Evolutionary conservation across 2,888 invertebrate genomes (phyloP).

Genomic region (Epirrita christyi): DNA sequence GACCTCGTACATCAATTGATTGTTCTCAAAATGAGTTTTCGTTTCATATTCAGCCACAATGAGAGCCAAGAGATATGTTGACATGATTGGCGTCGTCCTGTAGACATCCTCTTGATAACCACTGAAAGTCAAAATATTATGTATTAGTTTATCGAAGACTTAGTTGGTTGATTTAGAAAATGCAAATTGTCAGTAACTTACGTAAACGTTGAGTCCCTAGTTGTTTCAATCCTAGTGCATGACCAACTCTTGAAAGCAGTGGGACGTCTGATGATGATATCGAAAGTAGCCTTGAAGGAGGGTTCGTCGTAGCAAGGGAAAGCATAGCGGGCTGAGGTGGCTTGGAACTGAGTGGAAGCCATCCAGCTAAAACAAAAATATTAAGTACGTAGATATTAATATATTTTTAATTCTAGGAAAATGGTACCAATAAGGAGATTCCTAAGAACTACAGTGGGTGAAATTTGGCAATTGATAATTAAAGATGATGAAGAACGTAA

Average conservation of each 20-base stretch:
- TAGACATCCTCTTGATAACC: conserved; percentile 62
- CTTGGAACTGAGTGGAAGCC: conserved; percentile 89
- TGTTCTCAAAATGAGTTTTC: conserved; percentile 23
- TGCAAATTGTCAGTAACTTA: conserved; percentile 44
- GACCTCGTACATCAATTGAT: conserved; percentile 61
- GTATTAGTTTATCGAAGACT: neutral
- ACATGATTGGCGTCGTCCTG: conserved; percentile 78
- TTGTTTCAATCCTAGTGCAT: conserved; percentile 83
- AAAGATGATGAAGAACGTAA: too few relatives aligned
- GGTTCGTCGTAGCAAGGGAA: conserved; percentile 95
- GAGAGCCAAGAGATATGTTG: conserved; percentile 89
- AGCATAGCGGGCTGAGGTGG: conserved; percentile 87
- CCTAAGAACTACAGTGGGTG: too few relatives aligned
- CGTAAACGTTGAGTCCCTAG: conserved; percentile 35
- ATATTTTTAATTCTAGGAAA: too few relatives aligned
- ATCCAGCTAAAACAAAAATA: conserved; percentile 70
- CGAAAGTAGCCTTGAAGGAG: conserved; percentile 91
- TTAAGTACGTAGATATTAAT: too few relatives aligned
- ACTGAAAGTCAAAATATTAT: conserved; percentile 43
- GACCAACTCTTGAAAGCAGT: conserved; percentile 75
- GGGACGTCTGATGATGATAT: conserved; percentile 86
- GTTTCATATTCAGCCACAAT: conserved; percentile 86
- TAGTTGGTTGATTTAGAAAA: neutral
- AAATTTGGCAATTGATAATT: too few relatives aligned
- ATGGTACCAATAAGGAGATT: too few relatives aligned